Conservation (phyloP, 1,140 invertebrate genomes). For the Zaprionus ghesquierei region DNA sequence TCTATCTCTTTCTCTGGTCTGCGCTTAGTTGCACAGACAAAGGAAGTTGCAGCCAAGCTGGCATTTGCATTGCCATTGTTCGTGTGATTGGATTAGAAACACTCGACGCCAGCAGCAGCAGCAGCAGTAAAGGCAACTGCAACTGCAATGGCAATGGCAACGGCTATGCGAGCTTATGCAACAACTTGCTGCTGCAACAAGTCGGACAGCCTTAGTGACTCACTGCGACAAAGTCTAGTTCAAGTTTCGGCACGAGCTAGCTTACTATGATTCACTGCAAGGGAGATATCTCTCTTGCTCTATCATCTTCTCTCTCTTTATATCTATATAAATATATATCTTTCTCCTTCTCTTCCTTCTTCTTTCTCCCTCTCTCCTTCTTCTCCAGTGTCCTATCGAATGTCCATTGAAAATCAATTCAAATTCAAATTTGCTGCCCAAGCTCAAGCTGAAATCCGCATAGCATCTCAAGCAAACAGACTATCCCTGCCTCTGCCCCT, state of each 20-base stretch:
- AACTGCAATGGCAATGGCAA: too few relatives aligned
- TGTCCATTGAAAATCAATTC: conserved; percentile 8
- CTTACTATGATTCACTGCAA: neutral
- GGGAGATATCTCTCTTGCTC: neutral
- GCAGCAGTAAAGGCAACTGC: conserved; percentile 33
- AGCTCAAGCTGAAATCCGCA: neutral
- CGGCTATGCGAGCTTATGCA: too few relatives aligned
- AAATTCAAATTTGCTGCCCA: conserved; percentile 14
- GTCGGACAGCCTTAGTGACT: conserved; percentile 51
- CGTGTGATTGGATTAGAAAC: conserved; percentile 52
- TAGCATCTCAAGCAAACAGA: neutral
- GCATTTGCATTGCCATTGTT: conserved; percentile 55
- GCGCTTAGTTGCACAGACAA: conserved; percentile 41
- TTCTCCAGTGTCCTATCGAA: neutral
- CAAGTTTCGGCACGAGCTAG: conserved; percentile 30
- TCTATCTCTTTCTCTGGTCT: conserved; percentile 52
- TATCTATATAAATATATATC: neutral
- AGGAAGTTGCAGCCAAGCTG: conserved; percentile 43
- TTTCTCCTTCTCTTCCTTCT: neutral
- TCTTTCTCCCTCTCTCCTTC: neutral
- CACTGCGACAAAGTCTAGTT: conserved; percentile 26
- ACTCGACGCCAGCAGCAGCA: conserved; percentile 35
- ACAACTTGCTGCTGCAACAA: conserved; percentile 67
- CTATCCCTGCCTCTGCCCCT: neutral
- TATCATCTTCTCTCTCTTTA: neutral